Evolutionary conservation across 2,113 vertebrate species (phyloP).

Genomic region (Zosterops hypoxanthus): DNA sequence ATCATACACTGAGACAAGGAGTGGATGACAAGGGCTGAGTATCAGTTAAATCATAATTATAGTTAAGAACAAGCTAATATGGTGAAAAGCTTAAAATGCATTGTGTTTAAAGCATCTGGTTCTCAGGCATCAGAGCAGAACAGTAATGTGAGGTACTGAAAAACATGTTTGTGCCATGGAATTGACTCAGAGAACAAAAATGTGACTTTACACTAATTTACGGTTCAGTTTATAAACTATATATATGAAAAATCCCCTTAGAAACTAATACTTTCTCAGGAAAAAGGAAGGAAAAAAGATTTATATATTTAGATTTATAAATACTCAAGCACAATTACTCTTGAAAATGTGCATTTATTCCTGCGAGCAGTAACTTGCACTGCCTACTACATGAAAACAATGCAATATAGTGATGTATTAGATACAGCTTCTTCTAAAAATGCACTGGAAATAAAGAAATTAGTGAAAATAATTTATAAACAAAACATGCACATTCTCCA

Average conservation of each 20-base stretch:
- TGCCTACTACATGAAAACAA: not conserved
- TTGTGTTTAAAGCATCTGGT: not conserved
- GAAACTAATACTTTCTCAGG: not conserved
- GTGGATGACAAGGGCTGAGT: not conserved
- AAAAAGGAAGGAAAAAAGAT: not conserved
- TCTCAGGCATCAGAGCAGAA: not conserved
- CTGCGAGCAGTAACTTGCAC: fast-evolving
- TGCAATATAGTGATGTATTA: not conserved
- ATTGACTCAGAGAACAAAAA: not conserved
- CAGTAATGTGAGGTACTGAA: not conserved
- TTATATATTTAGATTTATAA: not conserved
- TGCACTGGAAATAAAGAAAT: not conserved
- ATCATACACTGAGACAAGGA: not conserved
- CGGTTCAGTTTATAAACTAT: not conserved
- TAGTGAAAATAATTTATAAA: not conserved
- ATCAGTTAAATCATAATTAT: not conserved
- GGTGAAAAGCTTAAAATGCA: not conserved
- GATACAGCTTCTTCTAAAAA: not conserved
- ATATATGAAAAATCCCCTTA: not conserved
- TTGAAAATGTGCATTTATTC: not conserved
- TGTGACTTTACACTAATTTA: not conserved
- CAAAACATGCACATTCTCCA: not conserved
- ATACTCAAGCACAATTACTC: not conserved
- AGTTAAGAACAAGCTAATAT: not conserved
- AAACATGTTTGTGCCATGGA: not conserved